Base-by-base conservation (phyloP, 64 coral and sea anemone species). In the Actinia equina region DNA sequence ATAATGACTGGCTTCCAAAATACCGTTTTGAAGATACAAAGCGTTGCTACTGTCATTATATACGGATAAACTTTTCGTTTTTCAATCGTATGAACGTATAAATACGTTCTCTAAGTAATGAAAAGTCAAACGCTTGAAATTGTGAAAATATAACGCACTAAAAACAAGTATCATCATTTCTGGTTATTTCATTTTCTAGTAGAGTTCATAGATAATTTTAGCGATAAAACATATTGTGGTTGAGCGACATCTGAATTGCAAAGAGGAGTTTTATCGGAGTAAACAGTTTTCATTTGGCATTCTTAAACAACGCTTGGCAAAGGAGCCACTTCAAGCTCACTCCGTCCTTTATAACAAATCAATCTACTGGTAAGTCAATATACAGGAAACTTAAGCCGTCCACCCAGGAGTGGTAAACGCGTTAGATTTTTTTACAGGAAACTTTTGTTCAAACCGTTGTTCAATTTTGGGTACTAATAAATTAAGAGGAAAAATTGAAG, bases 191-290 rank as follows among this genome's bases (percentile, higher is more conserved):
- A 2, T 74, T 13, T 74, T 74, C n/a, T 74, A 10, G 69, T 41
- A 74, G 13, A 65, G 10, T 42, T 74, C 69, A 41, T 74, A 74
- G 69, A 74, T 65, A 11, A 74, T 74, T 41, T 41, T 42, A 81
- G 45, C 78, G 78, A 81, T 81, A 49, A 81, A 81, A 81, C 6
- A 9, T 20, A 19, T 45, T 81, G 78, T 81, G 78, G 78, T 81
- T 20, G 6, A 6, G 19, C 17, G 18, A 51, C 78, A 81, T 81
- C 78, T 81, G 78, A 46, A 81, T 53, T 81, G 78, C 78, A 81
- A 81, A 52, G 11, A 52, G 3, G 19, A 52, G 17, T 44, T 51
- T 81, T 81, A 81, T 81, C 49, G 0, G 78, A 13, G 42, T 49
- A 20, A 81, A 81, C 42, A 37, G 44, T 81, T 49, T 81, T 20